Base-by-base conservation (phyloP, 2,888 invertebrate species). In the Sclerodermus sp. region DNA sequence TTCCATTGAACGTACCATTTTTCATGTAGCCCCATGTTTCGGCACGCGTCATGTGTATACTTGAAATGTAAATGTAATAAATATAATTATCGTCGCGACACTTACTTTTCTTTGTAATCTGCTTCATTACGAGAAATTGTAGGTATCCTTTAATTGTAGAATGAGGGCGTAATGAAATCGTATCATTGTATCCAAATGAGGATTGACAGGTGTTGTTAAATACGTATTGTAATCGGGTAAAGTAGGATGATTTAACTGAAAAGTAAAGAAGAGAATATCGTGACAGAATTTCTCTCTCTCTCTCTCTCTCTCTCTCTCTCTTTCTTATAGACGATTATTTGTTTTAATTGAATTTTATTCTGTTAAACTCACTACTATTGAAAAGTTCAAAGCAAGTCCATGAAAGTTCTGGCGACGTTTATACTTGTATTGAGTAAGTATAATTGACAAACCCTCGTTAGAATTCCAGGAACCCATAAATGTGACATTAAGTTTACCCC, bases 71-170 rank as follows among this genome's bases (percentile, higher is more conserved):
- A 18, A 42, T 29, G 23, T 9, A 31, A 18, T 29, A 3, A 36
- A 3, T 16, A 2, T n/a, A n/a, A n/a, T n/a, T n/a, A n/a, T n/a
- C n/a, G n/a, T n/a, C n/a, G n/a, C n/a, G n/a, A n/a, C n/a, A n/a
- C n/a, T n/a, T n/a, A n/a, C n/a, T n/a, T n/a, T n/a, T n/a, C n/a
- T n/a, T n/a, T n/a, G n/a, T n/a, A n/a, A n/a, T n/a, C n/a, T n/a
- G n/a, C n/a, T n/a, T n/a, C 8, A 46, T 80, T 77, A 87, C 87
- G 83, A 85, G 69, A 87, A 85, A 77, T 87, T 87, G 66, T 82
- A 87, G 76, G 87, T 82, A 59, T 87, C 85, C 56, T 79, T 73
- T 49, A 88, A 81, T 67, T 85, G 82, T 55, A 83, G 68, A 10
- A 86, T 71, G 4, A 84, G 79, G 51, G 81, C 84, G 68, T 81